These are phyloP conservation scores for Ciona savignyi DNA, from an alignment of 23 tunicate species.

Conservation along the genomic window DNA sequence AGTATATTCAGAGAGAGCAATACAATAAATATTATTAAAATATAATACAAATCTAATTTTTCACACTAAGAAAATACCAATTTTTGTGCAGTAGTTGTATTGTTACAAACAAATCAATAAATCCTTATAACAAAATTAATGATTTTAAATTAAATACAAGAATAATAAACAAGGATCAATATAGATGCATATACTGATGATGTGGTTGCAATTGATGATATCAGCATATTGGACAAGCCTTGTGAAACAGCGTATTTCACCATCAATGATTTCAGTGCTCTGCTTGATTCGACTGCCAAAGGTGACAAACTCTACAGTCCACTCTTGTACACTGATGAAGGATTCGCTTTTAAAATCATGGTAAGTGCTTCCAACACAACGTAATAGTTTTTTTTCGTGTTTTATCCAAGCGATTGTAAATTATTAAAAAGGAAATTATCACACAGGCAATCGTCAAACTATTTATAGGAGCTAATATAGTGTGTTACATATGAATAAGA, in stretches of 20 bases:
- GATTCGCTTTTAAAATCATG: slow-evolving; percentile 67
- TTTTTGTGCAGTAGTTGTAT: no score
- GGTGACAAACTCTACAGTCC: slow-evolving; percentile 59
- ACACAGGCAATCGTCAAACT: no score
- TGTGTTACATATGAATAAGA: no score
- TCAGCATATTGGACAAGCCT: slow-evolving; percentile 72
- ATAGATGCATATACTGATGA: slow-evolving; percentile 20
- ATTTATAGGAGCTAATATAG: no score
- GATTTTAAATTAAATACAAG: no score
- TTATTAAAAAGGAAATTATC: no score
- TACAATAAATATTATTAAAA: no score
- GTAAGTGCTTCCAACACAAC: slow-evolving; percentile 24
- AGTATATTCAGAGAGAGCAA: no score
- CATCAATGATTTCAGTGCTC: slow-evolving; percentile 27
- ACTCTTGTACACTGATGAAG: slow-evolving; percentile 54
- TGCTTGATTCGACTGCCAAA: slow-evolving; percentile 19
- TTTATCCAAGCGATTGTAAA: not conserved
- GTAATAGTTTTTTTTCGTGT: not conserved
- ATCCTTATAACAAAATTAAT: no score
- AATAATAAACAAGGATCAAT: not conserved
- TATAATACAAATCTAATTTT: no score
- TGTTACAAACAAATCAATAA: no score
- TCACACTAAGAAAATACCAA: no score
- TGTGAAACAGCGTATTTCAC: slow-evolving; percentile 69
- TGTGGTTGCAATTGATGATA: slow-evolving; percentile 80